Percentiles rank a stretch among this genome's conserved stretches.
Conservation (phyloP, 2,113 vertebrate genomes). For the Stigmatopora argus region DNA sequence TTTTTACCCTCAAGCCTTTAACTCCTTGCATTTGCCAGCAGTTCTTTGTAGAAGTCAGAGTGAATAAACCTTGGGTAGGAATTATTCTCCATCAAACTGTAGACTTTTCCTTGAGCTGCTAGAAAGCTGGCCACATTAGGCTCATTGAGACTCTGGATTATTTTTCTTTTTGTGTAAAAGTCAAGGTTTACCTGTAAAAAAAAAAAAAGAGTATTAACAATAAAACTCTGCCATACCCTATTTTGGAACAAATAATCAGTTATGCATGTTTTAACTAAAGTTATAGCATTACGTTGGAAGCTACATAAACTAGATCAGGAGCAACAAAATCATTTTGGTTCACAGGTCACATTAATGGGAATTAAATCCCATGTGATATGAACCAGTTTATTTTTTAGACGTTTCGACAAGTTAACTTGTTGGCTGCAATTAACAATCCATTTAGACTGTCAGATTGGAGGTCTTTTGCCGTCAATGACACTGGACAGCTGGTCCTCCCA, state of each 20-base stretch:
- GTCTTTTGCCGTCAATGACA: too few relatives aligned
- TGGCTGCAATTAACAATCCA: too few relatives aligned
- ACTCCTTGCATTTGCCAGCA: slow-evolving; percentile 29
- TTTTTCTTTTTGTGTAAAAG: slow-evolving; percentile 78
- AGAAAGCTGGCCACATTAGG: slow-evolving; percentile 73
- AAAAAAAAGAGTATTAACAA: slow-evolving; percentile 4
- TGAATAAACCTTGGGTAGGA: slow-evolving; percentile 83
- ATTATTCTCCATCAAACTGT: slow-evolving; percentile 89
- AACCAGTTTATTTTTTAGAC: too few relatives aligned
- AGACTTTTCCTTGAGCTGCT: slow-evolving; percentile 78
- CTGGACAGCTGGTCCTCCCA: too few relatives aligned
- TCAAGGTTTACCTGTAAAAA: slow-evolving; percentile 83
- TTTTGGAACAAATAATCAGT: background rate
- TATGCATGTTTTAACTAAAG: background rate
- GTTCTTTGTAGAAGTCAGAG: slow-evolving; percentile 80
- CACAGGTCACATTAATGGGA: too few relatives aligned
- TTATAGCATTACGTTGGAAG: background rate
- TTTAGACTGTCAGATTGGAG: too few relatives aligned
- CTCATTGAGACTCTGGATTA: slow-evolving; percentile 71
- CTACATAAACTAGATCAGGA: too few relatives aligned
- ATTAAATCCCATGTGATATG: too few relatives aligned
- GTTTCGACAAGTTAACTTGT: too few relatives aligned
- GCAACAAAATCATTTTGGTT: too few relatives aligned
- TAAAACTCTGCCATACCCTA: slow-evolving; percentile 5
- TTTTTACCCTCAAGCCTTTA: slow-evolving; percentile 10